A percentile compares a stretch with the other conserved stretches of the same genome.
Conservation (phyloP, 2,888 invertebrate genomes). For the Quadroppia sp. region DNA sequence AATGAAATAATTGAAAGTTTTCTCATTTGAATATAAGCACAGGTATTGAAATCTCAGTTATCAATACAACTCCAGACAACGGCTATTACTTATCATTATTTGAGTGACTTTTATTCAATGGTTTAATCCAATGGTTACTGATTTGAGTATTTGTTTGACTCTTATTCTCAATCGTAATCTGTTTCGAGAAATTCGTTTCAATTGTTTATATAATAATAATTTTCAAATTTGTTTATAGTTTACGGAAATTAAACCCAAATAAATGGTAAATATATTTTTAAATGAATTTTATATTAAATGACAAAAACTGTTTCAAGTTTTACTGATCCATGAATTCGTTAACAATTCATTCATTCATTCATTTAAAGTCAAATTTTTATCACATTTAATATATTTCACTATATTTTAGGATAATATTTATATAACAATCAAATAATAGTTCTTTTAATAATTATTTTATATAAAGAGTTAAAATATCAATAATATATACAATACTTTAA, state of each 20-base stretch:
- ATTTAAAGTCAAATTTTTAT: background rate
- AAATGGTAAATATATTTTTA: background rate
- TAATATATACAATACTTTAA: too few relatives aligned
- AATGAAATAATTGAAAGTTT: too few relatives aligned
- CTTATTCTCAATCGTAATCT: background rate
- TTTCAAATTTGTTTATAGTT: background rate
- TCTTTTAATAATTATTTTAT: too few relatives aligned
- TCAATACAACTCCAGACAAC: background rate
- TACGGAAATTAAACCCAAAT: background rate
- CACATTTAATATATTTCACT: too few relatives aligned
- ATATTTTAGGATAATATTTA: too few relatives aligned
- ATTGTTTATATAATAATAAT: background rate
- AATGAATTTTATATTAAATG: background rate
- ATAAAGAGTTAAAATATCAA: too few relatives aligned
- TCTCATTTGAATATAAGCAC: too few relatives aligned
- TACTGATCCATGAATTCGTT: conserved; percentile 1
- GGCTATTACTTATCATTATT: background rate
- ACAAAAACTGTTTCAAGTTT: background rate
- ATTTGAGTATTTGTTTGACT: background rate
- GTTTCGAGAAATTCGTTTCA: background rate
- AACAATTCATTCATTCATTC: background rate
- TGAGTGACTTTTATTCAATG: background rate
- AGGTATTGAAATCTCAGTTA: too few relatives aligned
- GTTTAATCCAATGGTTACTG: background rate
- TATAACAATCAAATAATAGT: too few relatives aligned